Percentiles rank a stretch among this genome's conserved stretches.
Conservation (phyloP, 2,797 vertebrate genomes). For the Morus bassanus region DNA sequence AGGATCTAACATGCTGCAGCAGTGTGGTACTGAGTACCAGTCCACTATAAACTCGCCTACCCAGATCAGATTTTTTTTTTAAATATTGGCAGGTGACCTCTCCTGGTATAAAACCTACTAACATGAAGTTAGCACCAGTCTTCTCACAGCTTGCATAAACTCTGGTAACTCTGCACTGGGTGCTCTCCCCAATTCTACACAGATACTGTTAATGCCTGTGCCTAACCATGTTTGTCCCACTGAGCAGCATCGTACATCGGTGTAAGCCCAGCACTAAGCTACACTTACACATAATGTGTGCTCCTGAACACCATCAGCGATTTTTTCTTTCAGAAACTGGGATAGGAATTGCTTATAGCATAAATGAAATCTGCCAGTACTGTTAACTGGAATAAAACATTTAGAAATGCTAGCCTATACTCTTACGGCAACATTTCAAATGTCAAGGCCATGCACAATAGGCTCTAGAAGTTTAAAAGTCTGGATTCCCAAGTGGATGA, state of each 20-base stretch:
- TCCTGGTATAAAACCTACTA: not conserved
- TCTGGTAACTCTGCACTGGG: not conserved
- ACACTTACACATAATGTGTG: not conserved
- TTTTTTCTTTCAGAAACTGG: not conserved
- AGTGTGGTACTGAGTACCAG: not conserved
- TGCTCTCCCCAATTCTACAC: not conserved
- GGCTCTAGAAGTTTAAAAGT: not conserved
- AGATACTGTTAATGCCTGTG: not conserved
- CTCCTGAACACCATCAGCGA: not conserved
- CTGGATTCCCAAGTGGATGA: not conserved
- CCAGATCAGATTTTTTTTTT: not conserved
- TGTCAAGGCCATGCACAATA: not conserved
- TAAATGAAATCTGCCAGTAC: not conserved
- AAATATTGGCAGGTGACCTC: not conserved
- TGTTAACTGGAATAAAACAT: not conserved
- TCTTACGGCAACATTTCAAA: not conserved
- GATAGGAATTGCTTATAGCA: not conserved
- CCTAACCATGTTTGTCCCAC: not conserved
- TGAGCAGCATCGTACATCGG: rapidly evolving
- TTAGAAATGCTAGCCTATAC: not conserved
- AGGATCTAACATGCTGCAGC: not conserved
- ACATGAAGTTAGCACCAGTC: not conserved
- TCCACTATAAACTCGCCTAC: not conserved
- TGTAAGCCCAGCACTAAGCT: not conserved
- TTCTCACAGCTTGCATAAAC: not conserved